Base-by-base conservation (phyloP, 2,113 vertebrate genomes). In the Aphyosemion australe region DNA sequence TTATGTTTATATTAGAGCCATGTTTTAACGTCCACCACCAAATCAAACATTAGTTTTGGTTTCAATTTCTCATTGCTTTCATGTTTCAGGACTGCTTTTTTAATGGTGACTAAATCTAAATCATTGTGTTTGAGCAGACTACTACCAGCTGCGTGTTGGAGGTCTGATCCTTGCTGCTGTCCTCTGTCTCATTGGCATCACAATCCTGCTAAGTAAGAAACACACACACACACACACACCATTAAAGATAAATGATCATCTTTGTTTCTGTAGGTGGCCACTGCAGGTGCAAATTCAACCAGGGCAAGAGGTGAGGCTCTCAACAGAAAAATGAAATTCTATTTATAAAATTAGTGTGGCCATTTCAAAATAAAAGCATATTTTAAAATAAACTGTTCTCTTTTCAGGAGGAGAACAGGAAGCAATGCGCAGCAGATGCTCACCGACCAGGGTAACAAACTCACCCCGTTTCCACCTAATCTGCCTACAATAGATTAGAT, bases 251-350 rank as follows among this genome's bases (percentile, higher is more conserved):
- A n/a, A 31, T 4, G 14, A 0, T n/a, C 10, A 45, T 43, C 4
- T 62, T 50, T 20, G 77, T 42, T 79, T 21, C 49, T 83, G 12
- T 79, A 96, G 95, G 95, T 86, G 93, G 94, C 37, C 95, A 94
- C 82, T 96, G 95, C 88, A 92, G 95, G 73, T 96, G 95, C 90
- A 96, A 94, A 79, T 94, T 95, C 78, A 90, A 91, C 58, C 93
- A 92, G 86, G 81, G 93, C 84, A 92, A 90, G 83, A 93, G 94
- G 95, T 95, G 83, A 84, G 2, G 1, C 16, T 66, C 64, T 18
- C 8, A n/a, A 15, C 12, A 8, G 6, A 34, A 0, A 21, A 37
- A 26, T 26, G 3, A 26, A 26, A 26, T 26, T 26, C 3, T 26
- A 26, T 26, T 26, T 26, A 26, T 26, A 26, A 26, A 26, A 26